Conservation (phyloP, 2,888 invertebrate species). For the Pachycephus smyrnensis region DNA sequence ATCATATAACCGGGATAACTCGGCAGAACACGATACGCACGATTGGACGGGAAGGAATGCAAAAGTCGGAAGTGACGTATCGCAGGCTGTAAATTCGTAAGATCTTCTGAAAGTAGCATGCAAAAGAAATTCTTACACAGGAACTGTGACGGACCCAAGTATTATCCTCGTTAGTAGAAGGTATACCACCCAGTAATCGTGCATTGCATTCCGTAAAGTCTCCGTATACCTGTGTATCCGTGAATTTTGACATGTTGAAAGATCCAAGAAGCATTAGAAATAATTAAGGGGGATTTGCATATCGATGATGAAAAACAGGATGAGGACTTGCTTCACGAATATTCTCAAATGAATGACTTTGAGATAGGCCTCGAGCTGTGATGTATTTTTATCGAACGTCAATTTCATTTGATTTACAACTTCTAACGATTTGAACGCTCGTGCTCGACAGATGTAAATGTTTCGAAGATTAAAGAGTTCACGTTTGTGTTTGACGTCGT, state of each 20-base stretch:
- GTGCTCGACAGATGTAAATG: neutral
- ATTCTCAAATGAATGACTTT: neutral
- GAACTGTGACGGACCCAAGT: neutral
- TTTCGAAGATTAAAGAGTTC: neutral
- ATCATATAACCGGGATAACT: neutral
- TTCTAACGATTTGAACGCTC: neutral
- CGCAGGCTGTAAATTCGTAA: neutral
- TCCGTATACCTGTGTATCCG: neutral
- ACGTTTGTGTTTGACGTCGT: neutral
- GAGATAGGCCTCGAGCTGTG: neutral
- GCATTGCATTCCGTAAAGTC: neutral
- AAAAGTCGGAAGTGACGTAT: neutral
- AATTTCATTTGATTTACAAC: neutral
- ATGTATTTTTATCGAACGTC: neutral
- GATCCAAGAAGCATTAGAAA: neutral
- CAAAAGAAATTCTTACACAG: neutral
- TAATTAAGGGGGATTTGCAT: neutral
- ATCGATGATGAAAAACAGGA: neutral
- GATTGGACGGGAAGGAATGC: neutral
- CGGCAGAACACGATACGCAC: neutral
- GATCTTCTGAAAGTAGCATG: neutral
- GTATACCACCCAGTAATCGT: neutral
- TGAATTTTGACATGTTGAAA: neutral
- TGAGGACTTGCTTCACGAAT: neutral
- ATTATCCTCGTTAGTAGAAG: neutral